Evolutionary conservation across 2,113 vertebrate genomes (phyloP), one percentile per base, ranked within the genome.

Genomic region (Cyphomyrus plagiostoma): DNA sequence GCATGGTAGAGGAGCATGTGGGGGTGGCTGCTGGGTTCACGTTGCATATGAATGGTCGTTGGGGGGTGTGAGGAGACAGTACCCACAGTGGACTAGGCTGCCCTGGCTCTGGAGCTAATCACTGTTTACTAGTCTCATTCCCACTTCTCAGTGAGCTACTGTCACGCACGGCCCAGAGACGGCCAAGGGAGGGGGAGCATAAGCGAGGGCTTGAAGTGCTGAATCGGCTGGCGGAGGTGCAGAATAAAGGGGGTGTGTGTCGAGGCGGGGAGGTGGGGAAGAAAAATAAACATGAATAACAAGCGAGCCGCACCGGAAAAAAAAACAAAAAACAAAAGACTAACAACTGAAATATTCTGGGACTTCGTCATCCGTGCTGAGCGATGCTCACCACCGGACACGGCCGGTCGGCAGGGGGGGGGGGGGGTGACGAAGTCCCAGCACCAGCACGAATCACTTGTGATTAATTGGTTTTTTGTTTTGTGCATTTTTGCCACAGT

Each of bases 71-170:
- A 90, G 91, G 86, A 94, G 94, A 93, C 93, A 86, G 92, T 92
- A 93, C 94, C 92, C 94, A 94, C 93, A 92, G 94, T 91, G 94
- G 94, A 94, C 92, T 86, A 70, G 93, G 90, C 93, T 88, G 90
- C 91, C 91, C 91, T 45, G 88, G 94, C 94, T 95, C 95, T 96
- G 96, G 96, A 97, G 95, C 94, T 96, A 96, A 96, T 96, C 95
- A 95, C 94, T 96, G 94, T 96, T 97, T 96, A 96, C 96, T 96
- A 95, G 94, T 95, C 95, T 95, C 94, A 95, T 96, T 96, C 96
- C 96, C 96, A 96, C 95, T 95, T 95, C 92, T 95, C 95, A 95
- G 95, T 93, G 94, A 96, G 96, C 95, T 96, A 95, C 95, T 96
- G 95, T 96, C 95, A 96, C 95, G 95, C 95, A 96, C 94, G 93